phyloP scores from a whole-genome alignment of 2,888 invertebrate species.

The Tuberolachnus salignus region DNA sequence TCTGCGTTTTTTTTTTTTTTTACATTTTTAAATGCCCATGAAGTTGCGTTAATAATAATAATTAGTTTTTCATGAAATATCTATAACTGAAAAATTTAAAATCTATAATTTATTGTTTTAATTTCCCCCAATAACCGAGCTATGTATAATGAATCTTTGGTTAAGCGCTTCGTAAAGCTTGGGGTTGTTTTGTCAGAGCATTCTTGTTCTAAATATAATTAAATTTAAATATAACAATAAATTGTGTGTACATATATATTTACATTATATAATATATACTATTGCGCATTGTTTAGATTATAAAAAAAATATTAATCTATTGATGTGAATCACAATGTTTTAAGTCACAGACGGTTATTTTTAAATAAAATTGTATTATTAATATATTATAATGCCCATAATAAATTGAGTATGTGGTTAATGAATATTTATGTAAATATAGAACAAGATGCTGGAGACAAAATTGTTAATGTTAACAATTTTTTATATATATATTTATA shows the following conservation, averaged over 20 bases:
- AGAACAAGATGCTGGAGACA: conserved; percentile 55
- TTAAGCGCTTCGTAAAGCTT: conserved; percentile 46
- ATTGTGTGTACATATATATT: conserved; percentile 16
- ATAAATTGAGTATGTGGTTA: conserved; percentile 41
- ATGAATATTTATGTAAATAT: conserved; percentile 35
- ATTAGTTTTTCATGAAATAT: conserved; percentile 37
- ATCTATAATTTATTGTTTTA: conserved; percentile 24
- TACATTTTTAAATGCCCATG: conserved; percentile 51
- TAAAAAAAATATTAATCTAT: conserved; percentile 50
- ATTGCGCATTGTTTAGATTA: conserved; percentile 26
- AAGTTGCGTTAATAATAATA: conserved; percentile 48
- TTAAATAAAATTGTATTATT: conserved; percentile 46
- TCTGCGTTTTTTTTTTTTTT: conserved; percentile 23
- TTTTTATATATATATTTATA: background rate
- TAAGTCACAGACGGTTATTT: conserved; percentile 53
- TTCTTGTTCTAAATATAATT: conserved; percentile 53
- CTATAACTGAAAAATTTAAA: conserved; percentile 36
- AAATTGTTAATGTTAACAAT: conserved; percentile 42
- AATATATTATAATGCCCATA: conserved; percentile 48
- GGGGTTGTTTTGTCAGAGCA: conserved; percentile 44
- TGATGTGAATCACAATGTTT: conserved; percentile 47
- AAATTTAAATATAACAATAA: conserved; percentile 42
- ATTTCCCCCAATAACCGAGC: conserved; percentile 46
- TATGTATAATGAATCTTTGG: conserved; percentile 51
- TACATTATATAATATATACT: background rate